Evolutionary conservation across 2,113 vertebrate genomes (phyloP).

Genomic region (Empidonax alnorum): DNA sequence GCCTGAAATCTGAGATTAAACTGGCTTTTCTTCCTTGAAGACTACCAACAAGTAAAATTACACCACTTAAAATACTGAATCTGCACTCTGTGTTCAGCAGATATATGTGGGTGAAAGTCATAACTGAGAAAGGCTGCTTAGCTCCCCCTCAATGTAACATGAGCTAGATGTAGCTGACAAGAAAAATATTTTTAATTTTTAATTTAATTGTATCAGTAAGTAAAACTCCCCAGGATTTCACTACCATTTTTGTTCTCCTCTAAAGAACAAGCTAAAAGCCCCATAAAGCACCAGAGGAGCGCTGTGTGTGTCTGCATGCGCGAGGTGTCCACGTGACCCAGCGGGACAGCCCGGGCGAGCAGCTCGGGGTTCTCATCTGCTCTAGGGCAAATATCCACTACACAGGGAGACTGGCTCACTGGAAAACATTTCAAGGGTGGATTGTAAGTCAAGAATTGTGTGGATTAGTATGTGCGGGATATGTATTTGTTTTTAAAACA

Average conservation of each 20-base stretch:
- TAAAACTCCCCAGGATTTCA: background rate
- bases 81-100: background rate
- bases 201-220: background rate
- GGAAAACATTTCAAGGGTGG: background rate
- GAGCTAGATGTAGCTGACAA: background rate
- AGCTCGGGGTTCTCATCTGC: background rate
- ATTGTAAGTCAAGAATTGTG: background rate
- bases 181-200: background rate
- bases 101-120: background rate
- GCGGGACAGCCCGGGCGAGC: background rate
- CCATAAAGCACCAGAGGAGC: background rate
- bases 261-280: background rate
- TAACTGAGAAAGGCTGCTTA: background rate
- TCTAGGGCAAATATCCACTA: background rate
- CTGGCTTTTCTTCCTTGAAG: background rate
- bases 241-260: background rate
- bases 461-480: background rate
- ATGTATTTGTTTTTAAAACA: background rate
- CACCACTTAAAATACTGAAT: background rate
- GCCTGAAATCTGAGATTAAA: background rate
- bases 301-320: rapidly evolving
- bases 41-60: background rate
- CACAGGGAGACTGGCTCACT: background rate
- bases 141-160: background rate
- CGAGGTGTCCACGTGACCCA: background rate